These are phyloP conservation scores for Drepanosiphum platanoidis DNA, from an alignment of 2,888 invertebrate species.

Conservation along the genomic window DNA sequence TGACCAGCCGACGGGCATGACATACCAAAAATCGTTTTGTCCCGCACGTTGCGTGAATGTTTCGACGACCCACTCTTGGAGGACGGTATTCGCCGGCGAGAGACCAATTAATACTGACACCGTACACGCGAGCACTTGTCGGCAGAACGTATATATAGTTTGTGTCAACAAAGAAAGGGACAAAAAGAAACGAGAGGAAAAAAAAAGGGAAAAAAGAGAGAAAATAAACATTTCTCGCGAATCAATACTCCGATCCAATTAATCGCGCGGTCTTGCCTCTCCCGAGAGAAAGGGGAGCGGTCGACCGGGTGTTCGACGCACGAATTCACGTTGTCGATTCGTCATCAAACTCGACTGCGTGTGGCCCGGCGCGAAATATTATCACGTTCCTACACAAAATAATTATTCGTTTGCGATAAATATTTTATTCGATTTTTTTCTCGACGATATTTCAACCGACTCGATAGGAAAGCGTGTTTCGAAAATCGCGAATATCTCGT, in stretches of 20 bases:
- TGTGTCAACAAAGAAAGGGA: no score
- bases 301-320: no score
- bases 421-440: neutral
- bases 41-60: neutral
- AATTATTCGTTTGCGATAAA: neutral
- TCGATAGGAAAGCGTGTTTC: no score
- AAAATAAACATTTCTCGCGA: neutral
- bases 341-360: no score
- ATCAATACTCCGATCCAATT: neutral
- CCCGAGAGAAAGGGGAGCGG: neutral
- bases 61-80: neutral
- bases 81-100: neutral
- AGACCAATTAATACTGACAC: neutral
- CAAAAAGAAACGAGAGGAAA: no score
- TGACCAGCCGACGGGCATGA: neutral
- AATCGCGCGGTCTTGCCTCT: neutral
- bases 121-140: neutral
- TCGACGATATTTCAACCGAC: no score
- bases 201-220: no score
- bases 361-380: no score
- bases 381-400: no score
- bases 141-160: no score
- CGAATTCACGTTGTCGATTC: no score
- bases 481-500: no score
- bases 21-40: slow-evolving; percentile 31